These are phyloP conservation scores for Melanostoma mellinum DNA, from an alignment of 2,888 invertebrate species.

Conservation along the genomic window DNA sequence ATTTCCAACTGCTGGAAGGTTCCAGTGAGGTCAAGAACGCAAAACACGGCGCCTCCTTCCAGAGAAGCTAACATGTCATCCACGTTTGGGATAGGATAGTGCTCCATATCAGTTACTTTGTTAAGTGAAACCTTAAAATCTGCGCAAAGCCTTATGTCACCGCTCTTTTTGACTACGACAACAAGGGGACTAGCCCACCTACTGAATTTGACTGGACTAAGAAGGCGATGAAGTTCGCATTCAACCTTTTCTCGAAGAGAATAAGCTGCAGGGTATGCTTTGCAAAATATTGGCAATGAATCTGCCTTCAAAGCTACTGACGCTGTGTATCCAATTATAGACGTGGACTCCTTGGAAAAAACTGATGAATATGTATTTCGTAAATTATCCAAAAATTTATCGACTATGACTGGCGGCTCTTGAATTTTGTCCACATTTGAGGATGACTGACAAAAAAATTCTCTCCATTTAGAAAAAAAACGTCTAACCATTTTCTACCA, in stretches of 20 bases:
- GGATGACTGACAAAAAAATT: constrained; percentile 10
- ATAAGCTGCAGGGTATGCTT: constrained; percentile 66
- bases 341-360: constrained; percentile 17
- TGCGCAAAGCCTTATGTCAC: constrained; percentile 49
- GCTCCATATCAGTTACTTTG: no score
- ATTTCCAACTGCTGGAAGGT: constrained; percentile 37
- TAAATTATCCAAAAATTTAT: constrained; percentile 11
- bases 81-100: constrained; percentile 54
- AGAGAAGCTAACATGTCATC: constrained; percentile 50
- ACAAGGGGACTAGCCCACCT: constrained; percentile 59
- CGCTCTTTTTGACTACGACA: constrained; percentile 57
- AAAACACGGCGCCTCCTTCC: constrained; percentile 18
- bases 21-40: constrained; percentile 39
- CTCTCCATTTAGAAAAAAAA: constrained; percentile 6
- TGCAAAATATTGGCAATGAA: constrained; percentile 51
- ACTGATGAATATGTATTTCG: constrained; percentile 11
- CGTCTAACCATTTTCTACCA: constrained; percentile 18
- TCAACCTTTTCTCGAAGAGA: constrained; percentile 40
- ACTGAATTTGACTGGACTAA: constrained; percentile 57
- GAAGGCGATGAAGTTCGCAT: constrained; percentile 31
- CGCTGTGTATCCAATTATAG: constrained; percentile 13
- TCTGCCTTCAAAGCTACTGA: constrained; percentile 30
- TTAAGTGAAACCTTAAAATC: no score
- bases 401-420: constrained; percentile 11
- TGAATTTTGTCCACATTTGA: constrained; percentile 13